Evolutionary conservation across 1,140 invertebrate species (phyloP).

Genomic region (Cheumatopsyche charites): DNA sequence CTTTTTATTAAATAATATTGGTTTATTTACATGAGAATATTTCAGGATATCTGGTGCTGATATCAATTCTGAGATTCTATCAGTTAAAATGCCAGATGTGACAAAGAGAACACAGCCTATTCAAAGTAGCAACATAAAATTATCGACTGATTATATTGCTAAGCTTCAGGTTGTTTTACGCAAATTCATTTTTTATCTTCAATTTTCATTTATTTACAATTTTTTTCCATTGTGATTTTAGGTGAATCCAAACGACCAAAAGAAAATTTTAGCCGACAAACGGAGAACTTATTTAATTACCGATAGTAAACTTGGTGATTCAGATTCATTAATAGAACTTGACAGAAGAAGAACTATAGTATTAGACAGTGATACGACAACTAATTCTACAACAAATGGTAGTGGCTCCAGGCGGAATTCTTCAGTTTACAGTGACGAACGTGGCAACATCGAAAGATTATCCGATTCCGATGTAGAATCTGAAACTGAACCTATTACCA

Average conservation of each 20-base stretch:
- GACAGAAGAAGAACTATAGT: slow-evolving; percentile 44
- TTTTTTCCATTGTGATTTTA: not conserved
- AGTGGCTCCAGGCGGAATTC: slow-evolving; percentile 58
- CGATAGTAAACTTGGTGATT: not conserved
- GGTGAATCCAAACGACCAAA: slow-evolving; percentile 12
- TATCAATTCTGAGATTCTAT: not conserved
- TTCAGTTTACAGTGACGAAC: slow-evolving; percentile 51
- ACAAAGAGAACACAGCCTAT: slow-evolving; percentile 49
- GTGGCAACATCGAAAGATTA: slow-evolving; percentile 19
- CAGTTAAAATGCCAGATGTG: slow-evolving; percentile 23
- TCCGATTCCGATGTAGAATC: slow-evolving; percentile 40
- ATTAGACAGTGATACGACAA: slow-evolving; percentile 59
- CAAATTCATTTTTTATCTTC: slow-evolving; percentile 2
- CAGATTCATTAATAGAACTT: slow-evolving; percentile 14
- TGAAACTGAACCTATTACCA: slow-evolving; percentile 33
- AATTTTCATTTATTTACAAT: not conserved
- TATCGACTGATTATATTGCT: slow-evolving; percentile 55
- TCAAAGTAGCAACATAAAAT: slow-evolving; percentile 52
- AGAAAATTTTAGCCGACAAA: slow-evolving; percentile 22
- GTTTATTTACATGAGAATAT: not conserved
- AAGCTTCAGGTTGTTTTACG: slow-evolving; percentile 54
- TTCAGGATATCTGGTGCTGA: slow-evolving; percentile 30
- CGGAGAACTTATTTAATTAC: slow-evolving; percentile 9
- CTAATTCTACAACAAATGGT: slow-evolving; percentile 53
- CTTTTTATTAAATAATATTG: not conserved